Base-by-base conservation (phyloP, 2,888 invertebrate genomes). In the Drosophila greeni region DNA sequence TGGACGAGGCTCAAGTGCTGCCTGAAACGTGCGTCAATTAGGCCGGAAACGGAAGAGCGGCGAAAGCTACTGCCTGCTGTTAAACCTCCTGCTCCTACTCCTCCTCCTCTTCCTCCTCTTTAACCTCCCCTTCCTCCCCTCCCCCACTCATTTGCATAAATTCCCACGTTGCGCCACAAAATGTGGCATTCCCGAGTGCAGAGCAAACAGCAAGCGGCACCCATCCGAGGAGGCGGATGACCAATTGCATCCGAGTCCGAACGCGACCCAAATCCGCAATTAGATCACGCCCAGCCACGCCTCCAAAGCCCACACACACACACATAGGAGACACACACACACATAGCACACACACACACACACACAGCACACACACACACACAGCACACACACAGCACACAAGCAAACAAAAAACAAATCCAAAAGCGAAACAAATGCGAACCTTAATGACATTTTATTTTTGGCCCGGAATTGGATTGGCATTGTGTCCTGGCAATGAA, bases 1-100 rank as follows among this genome's bases (percentile, higher is more conserved):
- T 82, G 80, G 80, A 65, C 73, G 66, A 66, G 65, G 78, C 59
- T 73, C 71, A 64, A 82, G 65, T 58, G 57, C 20, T 29, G 54
- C 36, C 45, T 55, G 67, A 36, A 36, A 79, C 72, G 82, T 76
- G 82, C 79, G 67, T 69, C 84, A 79, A 76, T 82, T 79, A 70
- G 66, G 37, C 48, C 8, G 24, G 4, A 33, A 16, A 9, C 29
- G 29, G 45, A 24, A 18, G 12, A 26, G 45, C n/a, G n/a, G n/a
- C n/a, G n/a, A n/a, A n/a, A n/a, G n/a, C n/a, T n/a, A n/a, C n/a
- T n/a, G n/a, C n/a, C n/a, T n/a, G n/a, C n/a, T n/a, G n/a, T n/a
- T n/a, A n/a, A n/a, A n/a, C n/a, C n/a, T n/a, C n/a, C n/a, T n/a
- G n/a, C n/a, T n/a, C n/a, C n/a, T n/a, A 20, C 20, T 20, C 20